Evolutionary conservation across 2,888 invertebrate species (phyloP).

Genomic region (Erebia aethiops): DNA sequence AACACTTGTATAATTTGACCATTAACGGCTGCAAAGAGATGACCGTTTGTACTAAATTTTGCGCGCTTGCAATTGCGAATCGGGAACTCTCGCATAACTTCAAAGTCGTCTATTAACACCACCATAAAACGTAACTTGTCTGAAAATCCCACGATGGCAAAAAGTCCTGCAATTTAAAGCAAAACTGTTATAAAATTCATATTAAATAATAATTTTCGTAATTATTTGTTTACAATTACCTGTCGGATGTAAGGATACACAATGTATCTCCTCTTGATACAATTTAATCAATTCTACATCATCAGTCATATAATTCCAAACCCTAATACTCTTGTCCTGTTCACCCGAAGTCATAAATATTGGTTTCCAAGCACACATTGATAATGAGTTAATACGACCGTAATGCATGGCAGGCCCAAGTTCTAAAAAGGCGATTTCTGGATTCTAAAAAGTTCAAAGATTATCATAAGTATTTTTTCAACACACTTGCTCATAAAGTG

Average conservation of each 20-base stretch:
- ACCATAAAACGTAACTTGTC: conserved; percentile 95
- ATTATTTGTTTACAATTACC: conserved; percentile 48
- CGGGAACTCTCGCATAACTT: conserved; percentile 87
- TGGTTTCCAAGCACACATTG: conserved; percentile 95
- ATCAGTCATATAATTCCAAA: conserved; percentile 96
- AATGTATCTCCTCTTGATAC: conserved; percentile 92
- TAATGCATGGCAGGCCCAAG: conserved; percentile 91
- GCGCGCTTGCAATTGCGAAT: conserved; percentile 90
- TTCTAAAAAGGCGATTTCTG: conserved; percentile 84
- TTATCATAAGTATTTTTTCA: conserved; percentile 26
- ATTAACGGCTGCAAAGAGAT: conserved; percentile 94
- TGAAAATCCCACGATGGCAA: conserved; percentile 94
- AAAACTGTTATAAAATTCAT: not conserved
- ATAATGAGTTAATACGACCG: conserved; percentile 90
- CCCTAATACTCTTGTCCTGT: conserved; percentile 91
- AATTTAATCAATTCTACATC: conserved; percentile 90
- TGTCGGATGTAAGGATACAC: conserved; percentile 88
- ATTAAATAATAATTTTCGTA: not conserved
- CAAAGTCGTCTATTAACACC: conserved; percentile 93
- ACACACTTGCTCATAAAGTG: no score
- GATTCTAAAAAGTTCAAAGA: conserved; percentile 60
- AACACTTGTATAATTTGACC: conserved; percentile 94
- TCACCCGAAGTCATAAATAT: conserved; percentile 92
- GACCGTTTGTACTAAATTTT: conserved; percentile 92
- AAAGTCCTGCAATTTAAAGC: conserved; percentile 84